Conservation (phyloP, 2,113 vertebrate species). For the Loxodonta africana region DNA sequence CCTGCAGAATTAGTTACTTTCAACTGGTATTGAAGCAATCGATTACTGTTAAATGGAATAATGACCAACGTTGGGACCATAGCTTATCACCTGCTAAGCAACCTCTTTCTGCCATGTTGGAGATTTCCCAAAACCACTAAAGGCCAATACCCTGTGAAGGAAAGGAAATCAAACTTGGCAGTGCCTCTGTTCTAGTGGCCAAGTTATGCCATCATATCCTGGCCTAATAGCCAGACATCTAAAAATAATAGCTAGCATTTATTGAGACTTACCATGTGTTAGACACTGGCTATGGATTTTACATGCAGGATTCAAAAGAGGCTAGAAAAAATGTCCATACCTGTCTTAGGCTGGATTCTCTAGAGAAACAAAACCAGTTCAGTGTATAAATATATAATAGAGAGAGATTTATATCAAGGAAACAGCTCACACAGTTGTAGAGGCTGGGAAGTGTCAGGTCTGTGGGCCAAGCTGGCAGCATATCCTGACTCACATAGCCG, state of each 20-base stretch:
- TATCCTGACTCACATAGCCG: too few species aligned
- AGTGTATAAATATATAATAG: too few species aligned
- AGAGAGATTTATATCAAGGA: too few species aligned
- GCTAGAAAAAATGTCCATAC: not conserved
- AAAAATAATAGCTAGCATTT: slow-evolving; percentile 24
- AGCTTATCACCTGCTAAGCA: not conserved
- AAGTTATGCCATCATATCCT: not conserved
- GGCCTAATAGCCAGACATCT: not conserved
- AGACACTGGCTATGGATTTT: not conserved
- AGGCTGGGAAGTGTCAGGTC: too few species aligned
- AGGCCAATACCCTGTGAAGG: not conserved
- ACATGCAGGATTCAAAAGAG: not conserved
- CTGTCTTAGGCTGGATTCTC: too few species aligned
- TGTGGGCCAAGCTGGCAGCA: too few species aligned
- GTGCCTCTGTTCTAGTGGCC: not conserved
- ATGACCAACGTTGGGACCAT: not conserved
- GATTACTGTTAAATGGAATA: not conserved
- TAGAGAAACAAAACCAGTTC: too few species aligned
- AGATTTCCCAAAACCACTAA: not conserved
- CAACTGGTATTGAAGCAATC: not conserved
- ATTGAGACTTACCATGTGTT: not conserved
- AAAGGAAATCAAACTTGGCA: not conserved
- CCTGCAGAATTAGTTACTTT: not conserved
- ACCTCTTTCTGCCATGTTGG: not conserved
- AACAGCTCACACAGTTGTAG: too few species aligned